These are phyloP conservation scores for Autographa gamma DNA, from an alignment of 2,888 invertebrate species.

Conservation along the genomic window DNA sequence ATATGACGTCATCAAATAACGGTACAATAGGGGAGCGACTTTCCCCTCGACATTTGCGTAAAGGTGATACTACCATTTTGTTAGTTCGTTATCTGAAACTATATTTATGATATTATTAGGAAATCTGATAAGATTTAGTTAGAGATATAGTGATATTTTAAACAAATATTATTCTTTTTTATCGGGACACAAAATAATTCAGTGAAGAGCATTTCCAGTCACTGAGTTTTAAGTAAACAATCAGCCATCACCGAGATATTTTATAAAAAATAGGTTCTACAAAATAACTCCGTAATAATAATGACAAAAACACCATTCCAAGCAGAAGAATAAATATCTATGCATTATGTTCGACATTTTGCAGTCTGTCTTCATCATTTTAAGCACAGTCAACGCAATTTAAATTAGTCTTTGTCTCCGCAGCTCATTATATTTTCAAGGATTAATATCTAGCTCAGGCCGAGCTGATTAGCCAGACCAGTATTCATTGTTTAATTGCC, in stretches of 20 bases:
- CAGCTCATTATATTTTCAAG: slow-evolving; percentile 33
- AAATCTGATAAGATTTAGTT: slow-evolving; percentile 31
- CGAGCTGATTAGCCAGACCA: slow-evolving; percentile 11
- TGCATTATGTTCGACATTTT: not conserved
- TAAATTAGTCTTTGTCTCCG: slow-evolving; percentile 19
- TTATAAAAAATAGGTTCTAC: too few relatives aligned
- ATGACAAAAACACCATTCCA: not conserved
- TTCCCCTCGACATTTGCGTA: slow-evolving; percentile 67
- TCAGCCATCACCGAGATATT: too few relatives aligned
- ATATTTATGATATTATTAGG: slow-evolving; percentile 14
- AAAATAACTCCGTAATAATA: too few relatives aligned
- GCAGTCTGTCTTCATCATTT: not conserved
- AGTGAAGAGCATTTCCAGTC: too few relatives aligned
- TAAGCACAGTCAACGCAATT: not conserved
- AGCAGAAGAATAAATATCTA: not conserved
- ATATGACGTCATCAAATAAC: slow-evolving; percentile 64
- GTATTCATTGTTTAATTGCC: slow-evolving; percentile 44
- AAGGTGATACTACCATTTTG: slow-evolving; percentile 46
- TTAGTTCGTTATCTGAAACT: not conserved
- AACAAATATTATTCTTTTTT: not conserved
- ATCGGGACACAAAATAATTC: too few relatives aligned
- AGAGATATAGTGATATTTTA: not conserved
- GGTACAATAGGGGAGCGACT: slow-evolving; percentile 52
- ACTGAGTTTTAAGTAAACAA: too few relatives aligned
- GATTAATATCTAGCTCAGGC: slow-evolving; percentile 16